A percentile compares a stretch with the other conserved stretches of the same genome.
Evolutionary conservation across 2,797 vertebrate genomes (phyloP).

Genomic region (Heterohyrax brucei): DNA sequence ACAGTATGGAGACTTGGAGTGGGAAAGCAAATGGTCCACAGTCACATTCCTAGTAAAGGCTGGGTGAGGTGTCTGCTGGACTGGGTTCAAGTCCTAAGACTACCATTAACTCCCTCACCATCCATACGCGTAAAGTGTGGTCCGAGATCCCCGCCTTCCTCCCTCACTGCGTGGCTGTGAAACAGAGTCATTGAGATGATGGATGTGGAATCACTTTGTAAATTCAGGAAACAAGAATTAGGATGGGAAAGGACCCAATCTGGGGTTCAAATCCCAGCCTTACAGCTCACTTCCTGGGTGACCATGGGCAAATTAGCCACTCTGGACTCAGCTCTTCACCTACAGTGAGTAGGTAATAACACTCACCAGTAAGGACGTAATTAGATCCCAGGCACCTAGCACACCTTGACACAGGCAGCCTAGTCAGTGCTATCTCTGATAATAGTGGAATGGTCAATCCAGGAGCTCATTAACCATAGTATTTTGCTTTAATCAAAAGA

Average conservation of each 20-base stretch:
- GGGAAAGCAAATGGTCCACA: neutral
- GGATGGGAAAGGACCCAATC: neutral
- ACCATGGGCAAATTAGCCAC: neutral
- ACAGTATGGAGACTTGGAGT: neutral
- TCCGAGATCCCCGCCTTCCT: neutral
- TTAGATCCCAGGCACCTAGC: neutral
- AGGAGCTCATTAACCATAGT: neutral
- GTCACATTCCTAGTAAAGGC: neutral
- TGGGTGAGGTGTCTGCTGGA: neutral
- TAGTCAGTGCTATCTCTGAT: neutral
- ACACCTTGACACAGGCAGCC: neutral
- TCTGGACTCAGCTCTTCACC: neutral
- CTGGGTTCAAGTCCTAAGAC: neutral
- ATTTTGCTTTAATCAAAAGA: slow-evolving; percentile 40
- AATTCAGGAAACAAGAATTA: neutral
- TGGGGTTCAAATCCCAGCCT: slow-evolving; percentile 15
- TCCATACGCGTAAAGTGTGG: neutral
- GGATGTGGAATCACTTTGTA: neutral
- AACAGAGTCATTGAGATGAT: neutral
- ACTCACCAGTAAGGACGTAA: slow-evolving; percentile 11
- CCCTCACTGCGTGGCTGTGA: neutral
- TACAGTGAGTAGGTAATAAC: neutral
- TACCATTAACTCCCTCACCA: neutral
- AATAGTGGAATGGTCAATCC: neutral
- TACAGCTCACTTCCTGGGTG: neutral